Percentiles rank a stretch among this genome's conserved stretches.
These are phyloP conservation scores for Cryptophagus acutangulus DNA, from an alignment of 2,888 invertebrate genomes.

Conservation along the genomic window DNA sequence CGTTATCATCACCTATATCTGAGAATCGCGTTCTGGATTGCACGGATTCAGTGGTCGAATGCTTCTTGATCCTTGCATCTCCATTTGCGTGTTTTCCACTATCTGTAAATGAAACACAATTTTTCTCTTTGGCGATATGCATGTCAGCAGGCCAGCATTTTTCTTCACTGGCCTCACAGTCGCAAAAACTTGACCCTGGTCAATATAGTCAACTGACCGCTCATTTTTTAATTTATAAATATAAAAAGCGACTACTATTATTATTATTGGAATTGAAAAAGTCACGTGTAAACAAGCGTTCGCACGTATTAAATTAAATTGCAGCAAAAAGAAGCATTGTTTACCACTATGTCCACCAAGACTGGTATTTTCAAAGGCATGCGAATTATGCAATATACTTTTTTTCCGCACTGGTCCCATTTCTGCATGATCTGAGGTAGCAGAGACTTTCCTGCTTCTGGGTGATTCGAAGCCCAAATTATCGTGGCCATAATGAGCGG, in stretches of 20 bases:
- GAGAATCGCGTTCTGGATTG: slow-evolving; percentile 44
- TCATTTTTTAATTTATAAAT: no score
- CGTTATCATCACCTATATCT: slow-evolving; percentile 33
- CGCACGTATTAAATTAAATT: no score
- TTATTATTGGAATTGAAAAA: no score
- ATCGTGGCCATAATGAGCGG: slow-evolving; percentile 53
- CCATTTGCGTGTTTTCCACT: slow-evolving; percentile 41
- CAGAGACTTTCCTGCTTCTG: slow-evolving; percentile 42
- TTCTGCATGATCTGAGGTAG: slow-evolving; percentile 51
- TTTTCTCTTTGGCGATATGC: no score
- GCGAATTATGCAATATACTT: slow-evolving; percentile 61
- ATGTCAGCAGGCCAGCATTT: no score
- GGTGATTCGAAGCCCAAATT: slow-evolving; percentile 60
- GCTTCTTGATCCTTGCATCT: slow-evolving; percentile 43
- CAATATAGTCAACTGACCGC: no score
- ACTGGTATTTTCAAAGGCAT: slow-evolving; percentile 22
- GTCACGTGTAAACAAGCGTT: no score
- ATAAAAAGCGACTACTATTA: no score
- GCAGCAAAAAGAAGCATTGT: no score
- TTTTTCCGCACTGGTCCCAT: slow-evolving; percentile 67
- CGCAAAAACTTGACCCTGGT: no score
- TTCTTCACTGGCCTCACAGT: no score
- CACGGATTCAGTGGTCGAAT: slow-evolving; percentile 45
- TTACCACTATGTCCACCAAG: slow-evolving; percentile 20
- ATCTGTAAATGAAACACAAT: no score